Evolutionary conservation across 2,888 invertebrate species (phyloP).

Genomic region (Idaea straminata): DNA sequence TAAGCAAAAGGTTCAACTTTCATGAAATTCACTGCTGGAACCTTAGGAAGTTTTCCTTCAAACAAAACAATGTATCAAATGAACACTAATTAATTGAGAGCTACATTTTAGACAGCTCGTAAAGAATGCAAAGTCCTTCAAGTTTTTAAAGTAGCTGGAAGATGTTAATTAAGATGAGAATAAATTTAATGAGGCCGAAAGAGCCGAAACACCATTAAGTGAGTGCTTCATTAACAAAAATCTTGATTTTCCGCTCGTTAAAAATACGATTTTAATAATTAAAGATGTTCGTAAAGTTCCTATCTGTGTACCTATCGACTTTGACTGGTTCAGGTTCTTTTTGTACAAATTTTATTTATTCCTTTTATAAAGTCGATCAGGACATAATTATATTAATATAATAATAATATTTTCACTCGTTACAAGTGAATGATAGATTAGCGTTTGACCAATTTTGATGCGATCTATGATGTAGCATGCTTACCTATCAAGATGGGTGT

Average conservation of each 20-base stretch:
- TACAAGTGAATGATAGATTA: neutral
- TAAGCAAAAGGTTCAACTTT: neutral
- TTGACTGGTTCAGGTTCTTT: neutral
- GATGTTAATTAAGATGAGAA: slow-evolving; percentile 55
- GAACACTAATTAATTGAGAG: slow-evolving; percentile 22
- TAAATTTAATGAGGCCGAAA: slow-evolving; percentile 54
- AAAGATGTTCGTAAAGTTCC: slow-evolving; percentile 21
- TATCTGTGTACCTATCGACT: slow-evolving; percentile 1
- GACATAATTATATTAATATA: neutral
- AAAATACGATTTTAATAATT: slow-evolving; percentile 31
- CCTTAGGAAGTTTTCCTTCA: neutral
- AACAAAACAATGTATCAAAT: slow-evolving; percentile 20
- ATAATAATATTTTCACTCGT: neutral
- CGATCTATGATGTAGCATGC: no score
- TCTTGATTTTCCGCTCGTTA: slow-evolving; percentile 38
- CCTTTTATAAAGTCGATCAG: neutral
- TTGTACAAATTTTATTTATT: neutral
- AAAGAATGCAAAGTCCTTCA: slow-evolving; percentile 36
- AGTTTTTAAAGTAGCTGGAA: slow-evolving; percentile 34
- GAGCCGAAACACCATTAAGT: slow-evolving; percentile 44
- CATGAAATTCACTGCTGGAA: neutral
- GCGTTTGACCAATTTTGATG: neutral
- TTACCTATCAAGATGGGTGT: no score
- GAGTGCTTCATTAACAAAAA: slow-evolving; percentile 48
- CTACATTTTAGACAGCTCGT: slow-evolving; percentile 27